phyloP scores from a whole-genome alignment of 2,113 vertebrate genomes.

The Girardinichthys multiradiatus region DNA sequence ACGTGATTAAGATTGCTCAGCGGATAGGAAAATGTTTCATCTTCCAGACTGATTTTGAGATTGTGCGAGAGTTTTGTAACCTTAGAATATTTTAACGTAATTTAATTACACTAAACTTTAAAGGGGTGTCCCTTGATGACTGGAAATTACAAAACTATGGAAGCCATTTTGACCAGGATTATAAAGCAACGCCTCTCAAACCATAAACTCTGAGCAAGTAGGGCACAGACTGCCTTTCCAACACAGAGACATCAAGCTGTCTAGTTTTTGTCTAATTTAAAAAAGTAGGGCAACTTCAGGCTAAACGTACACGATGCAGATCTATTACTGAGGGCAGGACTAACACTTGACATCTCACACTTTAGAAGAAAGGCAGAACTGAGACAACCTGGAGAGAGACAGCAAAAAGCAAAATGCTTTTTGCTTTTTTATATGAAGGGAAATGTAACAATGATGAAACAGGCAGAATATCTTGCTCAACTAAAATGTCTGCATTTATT shows the following conservation, averaged over 20 bases:
- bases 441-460: not conserved
- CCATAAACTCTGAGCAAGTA: no score
- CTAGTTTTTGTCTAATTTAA: slow-evolving; percentile 24
- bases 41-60: not conserved
- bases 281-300: slow-evolving; percentile 17
- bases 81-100: no score
- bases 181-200: not conserved
- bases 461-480: not conserved
- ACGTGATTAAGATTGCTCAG: no score
- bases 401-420: slow-evolving; percentile 3
- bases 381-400: not conserved
- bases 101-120: no score
- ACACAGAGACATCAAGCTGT: not conserved
- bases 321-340: slow-evolving; percentile 1
- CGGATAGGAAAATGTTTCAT: no score
- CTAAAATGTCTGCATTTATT: not conserved
- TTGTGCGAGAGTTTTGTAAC: no score
- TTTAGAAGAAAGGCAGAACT: not conserved
- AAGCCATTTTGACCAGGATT: not conserved
- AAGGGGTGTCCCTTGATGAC: not conserved
- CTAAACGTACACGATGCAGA: not conserved
- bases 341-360: slow-evolving; percentile 2
- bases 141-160: not conserved
- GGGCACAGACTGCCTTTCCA: not conserved
- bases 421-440: not conserved